Percentiles rank a stretch among this genome's conserved stretches.
Evolutionary conservation across 2,113 vertebrate genomes (phyloP).

Genomic region (Rissa tridactyla): DNA sequence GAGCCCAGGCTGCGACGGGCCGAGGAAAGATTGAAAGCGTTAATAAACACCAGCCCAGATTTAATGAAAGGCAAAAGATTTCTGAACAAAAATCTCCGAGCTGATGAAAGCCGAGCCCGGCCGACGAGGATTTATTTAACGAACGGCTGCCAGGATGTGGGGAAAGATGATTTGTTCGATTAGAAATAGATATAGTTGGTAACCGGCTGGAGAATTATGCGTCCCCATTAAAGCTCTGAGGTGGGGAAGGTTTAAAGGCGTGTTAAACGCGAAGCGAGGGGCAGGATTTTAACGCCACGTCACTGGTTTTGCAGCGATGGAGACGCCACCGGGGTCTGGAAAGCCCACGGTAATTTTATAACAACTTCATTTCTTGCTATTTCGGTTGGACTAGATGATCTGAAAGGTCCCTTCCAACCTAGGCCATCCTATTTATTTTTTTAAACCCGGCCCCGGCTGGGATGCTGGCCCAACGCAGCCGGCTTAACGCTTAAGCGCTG

Average conservation of each 20-base stretch:
- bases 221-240: too few relatives aligned
- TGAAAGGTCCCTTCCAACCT: too few relatives aligned
- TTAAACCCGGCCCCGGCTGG: too few relatives aligned
- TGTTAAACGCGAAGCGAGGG: fast-evolving
- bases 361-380: background rate
- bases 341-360: background rate
- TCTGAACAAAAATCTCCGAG: background rate
- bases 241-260: background rate
- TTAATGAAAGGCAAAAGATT: background rate
- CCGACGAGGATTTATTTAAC: background rate
- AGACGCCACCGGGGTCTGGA: background rate
- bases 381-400: too few relatives aligned
- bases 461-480: background rate
- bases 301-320: background rate
- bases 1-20: background rate
- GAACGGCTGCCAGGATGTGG: background rate
- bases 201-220: background rate
- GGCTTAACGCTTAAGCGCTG: background rate
- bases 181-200: background rate
- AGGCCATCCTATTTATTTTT: too few relatives aligned
- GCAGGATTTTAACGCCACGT: background rate
- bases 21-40: background rate
- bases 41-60: background rate
- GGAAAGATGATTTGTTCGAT: background rate
- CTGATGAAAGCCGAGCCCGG: background rate